Evolutionary conservation across 1,140 invertebrate species (phyloP).

Genomic region (Hyposmocoma kahamanoa): DNA sequence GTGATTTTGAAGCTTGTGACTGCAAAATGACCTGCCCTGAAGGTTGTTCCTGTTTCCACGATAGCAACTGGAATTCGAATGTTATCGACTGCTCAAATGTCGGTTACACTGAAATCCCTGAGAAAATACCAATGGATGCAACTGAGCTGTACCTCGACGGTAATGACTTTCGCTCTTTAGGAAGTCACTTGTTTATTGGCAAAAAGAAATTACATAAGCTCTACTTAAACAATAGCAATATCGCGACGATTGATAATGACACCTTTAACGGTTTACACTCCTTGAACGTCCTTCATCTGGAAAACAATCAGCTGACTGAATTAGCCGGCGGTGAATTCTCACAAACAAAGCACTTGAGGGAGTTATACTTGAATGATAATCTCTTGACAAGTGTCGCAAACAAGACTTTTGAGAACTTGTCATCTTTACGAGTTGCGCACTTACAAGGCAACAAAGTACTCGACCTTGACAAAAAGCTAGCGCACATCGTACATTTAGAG

Average conservation of each 20-base stretch:
- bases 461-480: slow-evolving; percentile 81
- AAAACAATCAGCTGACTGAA: slow-evolving; percentile 84
- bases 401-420: slow-evolving; percentile 82
- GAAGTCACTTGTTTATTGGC: slow-evolving; percentile 89
- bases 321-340: slow-evolving; percentile 86
- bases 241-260: slow-evolving; percentile 84
- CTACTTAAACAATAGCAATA: slow-evolving; percentile 88
- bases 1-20: slow-evolving; percentile 92
- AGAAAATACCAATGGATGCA: slow-evolving; percentile 91
- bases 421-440: slow-evolving; percentile 82
- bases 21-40: slow-evolving; percentile 93
- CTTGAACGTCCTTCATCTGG: slow-evolving; percentile 84
- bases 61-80: slow-evolving; percentile 91
- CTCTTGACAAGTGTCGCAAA: slow-evolving; percentile 81
- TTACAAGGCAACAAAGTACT: slow-evolving; percentile 86
- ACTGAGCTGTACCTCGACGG: slow-evolving; percentile 92
- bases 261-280: slow-evolving; percentile 88
- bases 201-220: slow-evolving; percentile 88
- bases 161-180: slow-evolving; percentile 84
- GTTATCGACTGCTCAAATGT: slow-evolving; percentile 89
- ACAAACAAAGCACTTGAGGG: slow-evolving; percentile 82
- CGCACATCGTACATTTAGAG: slow-evolving; percentile 79
- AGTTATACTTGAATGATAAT: slow-evolving; percentile 90
- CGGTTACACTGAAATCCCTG: slow-evolving; percentile 82
- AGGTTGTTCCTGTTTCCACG: slow-evolving; percentile 91